phyloP scores from a whole-genome alignment of 2,113 vertebrate genomes.

The Phoxinus phoxinus region DNA sequence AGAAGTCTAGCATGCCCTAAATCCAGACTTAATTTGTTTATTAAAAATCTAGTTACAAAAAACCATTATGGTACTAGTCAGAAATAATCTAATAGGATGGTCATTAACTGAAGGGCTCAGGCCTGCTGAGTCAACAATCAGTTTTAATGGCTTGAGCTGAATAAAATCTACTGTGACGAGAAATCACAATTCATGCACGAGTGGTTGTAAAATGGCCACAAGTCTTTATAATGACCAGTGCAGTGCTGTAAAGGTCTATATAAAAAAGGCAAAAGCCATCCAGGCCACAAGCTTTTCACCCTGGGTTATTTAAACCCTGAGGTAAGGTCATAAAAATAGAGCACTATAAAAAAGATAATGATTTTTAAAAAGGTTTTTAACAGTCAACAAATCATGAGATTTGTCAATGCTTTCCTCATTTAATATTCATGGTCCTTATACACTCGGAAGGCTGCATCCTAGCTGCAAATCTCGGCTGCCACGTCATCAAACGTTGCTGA shows the following conservation, averaged over 20 bases:
- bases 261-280: background rate
- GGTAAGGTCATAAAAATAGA: constrained; percentile 5
- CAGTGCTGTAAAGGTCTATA: background rate
- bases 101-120: constrained; percentile 4
- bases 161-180: constrained; percentile 3
- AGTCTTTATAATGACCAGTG: background rate
- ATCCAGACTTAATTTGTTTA: constrained; percentile 36
- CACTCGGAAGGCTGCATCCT: too few relatives aligned
- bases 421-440: too few relatives aligned
- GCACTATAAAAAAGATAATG: background rate
- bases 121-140: constrained; percentile 1
- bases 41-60: constrained; percentile 35
- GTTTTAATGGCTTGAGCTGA: background rate
- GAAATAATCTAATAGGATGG: constrained; percentile 37
- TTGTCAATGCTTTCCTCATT: background rate
- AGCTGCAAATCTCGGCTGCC: too few relatives aligned
- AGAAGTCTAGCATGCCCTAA: constrained; percentile 12
- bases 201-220: background rate
- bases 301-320: background rate
- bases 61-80: constrained; percentile 19
- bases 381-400: background rate
- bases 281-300: background rate
- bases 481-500: too few relatives aligned
- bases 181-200: background rate
- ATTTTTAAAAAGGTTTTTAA: background rate